Base-by-base conservation (phyloP, 2,888 invertebrate genomes). In the Synanthedon andrenaeformis region DNA sequence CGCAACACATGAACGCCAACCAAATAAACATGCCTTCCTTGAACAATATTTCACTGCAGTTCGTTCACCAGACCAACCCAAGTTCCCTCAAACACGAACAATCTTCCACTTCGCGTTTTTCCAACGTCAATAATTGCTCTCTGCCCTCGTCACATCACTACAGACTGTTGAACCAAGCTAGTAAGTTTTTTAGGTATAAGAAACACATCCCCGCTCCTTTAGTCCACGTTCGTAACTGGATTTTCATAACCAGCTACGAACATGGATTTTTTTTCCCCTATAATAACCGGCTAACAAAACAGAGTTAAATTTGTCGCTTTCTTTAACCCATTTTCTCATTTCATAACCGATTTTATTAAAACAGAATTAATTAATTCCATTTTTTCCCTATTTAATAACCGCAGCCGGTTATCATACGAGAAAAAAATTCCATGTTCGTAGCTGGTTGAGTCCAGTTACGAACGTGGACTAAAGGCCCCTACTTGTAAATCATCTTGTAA, bases 111-210 rank as follows among this genome's bases (percentile, higher is more conserved):
- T 13, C 13, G 11, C 79, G 82, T 23, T 84, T 74, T 61, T 69
- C 79, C 51, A 74, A 70, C 63, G 70, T 80, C 41, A 80, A 71
- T 67, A 80, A 71, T 67, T 76, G 82, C 62, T 72, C 74, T 69
- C 70, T 72, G 67, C 74, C 79, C 50, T 72, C 83, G 55, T 73
- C 83, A 55, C 79, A 77, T 61, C 82, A 76, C 69, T 84, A 79
- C 65, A 71, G 81, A 59, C 66, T 82, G 52, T 64, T 82, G 62
- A 68, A 79, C 56, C 84, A 80, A 75, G 58, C 79, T 61, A 77
- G 85, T 85, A 79, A 86, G 86, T 85, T 52, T 49, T 49, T 12
- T 10, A 23, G 35, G 6, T 35, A 5, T 2, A 10, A 10, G 2
- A 10, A 35, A 35, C 8, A 10, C 35, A n/a, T 10, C 35, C 35